Percentiles rank a stretch among this genome's conserved stretches.
phyloP scores from a whole-genome alignment of 2,888 invertebrate genomes.

The Ophion ellenae region DNA sequence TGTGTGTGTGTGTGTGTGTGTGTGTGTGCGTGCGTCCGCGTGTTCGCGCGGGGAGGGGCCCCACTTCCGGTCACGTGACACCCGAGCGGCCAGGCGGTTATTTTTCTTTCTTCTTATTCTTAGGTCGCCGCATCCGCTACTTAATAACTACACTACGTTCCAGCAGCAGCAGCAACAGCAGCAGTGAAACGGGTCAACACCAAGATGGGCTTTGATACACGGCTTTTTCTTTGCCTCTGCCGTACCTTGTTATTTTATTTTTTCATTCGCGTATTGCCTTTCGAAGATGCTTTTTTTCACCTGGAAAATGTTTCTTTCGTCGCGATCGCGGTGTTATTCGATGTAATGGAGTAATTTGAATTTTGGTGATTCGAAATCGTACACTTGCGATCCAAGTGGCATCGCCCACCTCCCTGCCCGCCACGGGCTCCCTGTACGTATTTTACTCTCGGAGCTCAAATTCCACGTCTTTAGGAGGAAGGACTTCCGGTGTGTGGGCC shows the following conservation, averaged over 20 bases:
- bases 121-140: conserved; percentile 81
- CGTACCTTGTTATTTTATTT: too few relatives aligned
- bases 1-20: too few relatives aligned
- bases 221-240: too few relatives aligned
- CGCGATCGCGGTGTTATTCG: too few relatives aligned
- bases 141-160: conserved; percentile 79
- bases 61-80: conserved; percentile 84
- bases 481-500: conserved; percentile 69
- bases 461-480: conserved; percentile 68
- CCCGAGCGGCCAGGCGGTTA: conserved; percentile 77
- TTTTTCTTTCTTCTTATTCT: conserved; percentile 84
- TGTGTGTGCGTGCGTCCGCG: neutral
- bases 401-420: conserved; percentile 27
- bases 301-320: too few relatives aligned
- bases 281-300: too few relatives aligned
- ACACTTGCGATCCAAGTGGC: conserved; percentile 1
- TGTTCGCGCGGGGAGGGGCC: conserved; percentile 67
- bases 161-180: conserved; percentile 52
- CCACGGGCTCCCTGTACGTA: conserved; percentile 18
- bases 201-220: conserved; percentile 26
- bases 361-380: too few relatives aligned
- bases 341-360: too few relatives aligned
- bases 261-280: too few relatives aligned
- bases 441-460: conserved; percentile 62
- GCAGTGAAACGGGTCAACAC: conserved; percentile 50